These are phyloP conservation scores for Anarhynchus alexandrinus DNA, from an alignment of 2,113 vertebrate genomes.

Conservation along the genomic window DNA sequence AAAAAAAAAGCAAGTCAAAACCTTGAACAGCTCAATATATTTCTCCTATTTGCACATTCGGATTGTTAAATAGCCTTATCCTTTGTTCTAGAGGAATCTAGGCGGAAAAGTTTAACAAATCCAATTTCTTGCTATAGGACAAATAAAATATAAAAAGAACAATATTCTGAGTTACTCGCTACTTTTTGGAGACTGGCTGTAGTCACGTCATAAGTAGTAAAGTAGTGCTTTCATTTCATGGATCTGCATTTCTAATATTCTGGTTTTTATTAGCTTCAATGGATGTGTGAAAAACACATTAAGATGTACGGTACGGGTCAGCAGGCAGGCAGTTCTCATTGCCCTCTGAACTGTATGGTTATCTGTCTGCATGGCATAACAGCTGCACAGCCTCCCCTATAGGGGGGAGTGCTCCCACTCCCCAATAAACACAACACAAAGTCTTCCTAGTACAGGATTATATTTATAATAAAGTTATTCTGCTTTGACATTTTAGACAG, in stretches of 20 bases:
- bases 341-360: background rate
- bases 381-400: background rate
- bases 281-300: background rate
- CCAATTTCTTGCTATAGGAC: background rate
- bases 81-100: background rate
- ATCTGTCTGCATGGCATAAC: rapidly evolving
- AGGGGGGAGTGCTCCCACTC: background rate
- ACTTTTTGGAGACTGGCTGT: background rate
- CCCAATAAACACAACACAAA: background rate
- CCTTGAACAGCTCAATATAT: background rate
- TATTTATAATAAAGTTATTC: background rate
- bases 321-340: background rate
- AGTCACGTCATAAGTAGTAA: background rate
- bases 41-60: background rate
- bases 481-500: background rate
- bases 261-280: background rate
- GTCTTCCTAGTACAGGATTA: background rate
- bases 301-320: rapidly evolving
- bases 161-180: background rate
- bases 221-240: background rate
- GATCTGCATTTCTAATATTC: background rate
- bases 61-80: background rate
- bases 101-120: background rate
- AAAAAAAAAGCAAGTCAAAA: background rate
- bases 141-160: background rate